Percentiles rank a stretch among this genome's conserved stretches.
Conservation (phyloP, 1,140 invertebrate species). For the Cherax destructor region DNA sequence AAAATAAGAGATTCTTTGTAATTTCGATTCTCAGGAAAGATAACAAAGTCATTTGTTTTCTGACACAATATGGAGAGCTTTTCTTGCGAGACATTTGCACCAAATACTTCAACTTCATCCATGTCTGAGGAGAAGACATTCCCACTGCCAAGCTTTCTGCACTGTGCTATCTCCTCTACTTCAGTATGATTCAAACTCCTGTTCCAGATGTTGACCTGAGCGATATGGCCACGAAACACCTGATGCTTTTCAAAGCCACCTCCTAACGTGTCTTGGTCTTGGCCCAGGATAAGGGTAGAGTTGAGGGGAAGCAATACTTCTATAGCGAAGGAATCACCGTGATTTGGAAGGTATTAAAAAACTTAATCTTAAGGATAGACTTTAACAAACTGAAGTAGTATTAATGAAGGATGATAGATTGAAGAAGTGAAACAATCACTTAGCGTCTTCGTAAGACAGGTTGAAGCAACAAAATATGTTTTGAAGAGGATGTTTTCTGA, state of each 20-base stretch:
- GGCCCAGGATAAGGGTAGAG: conserved; percentile 21
- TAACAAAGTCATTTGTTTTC: background rate
- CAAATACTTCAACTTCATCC: conserved; percentile 33
- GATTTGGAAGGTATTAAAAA: too few relatives aligned
- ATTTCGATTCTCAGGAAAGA: conserved; percentile 25
- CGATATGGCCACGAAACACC: conserved; percentile 24
- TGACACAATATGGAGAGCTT: background rate
- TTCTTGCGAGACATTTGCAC: background rate
- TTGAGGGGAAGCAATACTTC: conserved; percentile 14
- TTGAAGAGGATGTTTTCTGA: too few relatives aligned
- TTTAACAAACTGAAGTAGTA: too few relatives aligned
- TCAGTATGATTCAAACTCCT: conserved; percentile 12
- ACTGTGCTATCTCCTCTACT: conserved; percentile 16
- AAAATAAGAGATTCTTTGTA: background rate
- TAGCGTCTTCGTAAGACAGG: too few relatives aligned
- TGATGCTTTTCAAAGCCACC: conserved; percentile 27
- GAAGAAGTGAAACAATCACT: too few relatives aligned
- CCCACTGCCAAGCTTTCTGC: background rate
- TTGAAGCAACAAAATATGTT: too few relatives aligned
- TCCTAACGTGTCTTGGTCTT: conserved; percentile 28
- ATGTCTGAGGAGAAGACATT: conserved; percentile 46
- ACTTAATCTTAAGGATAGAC: too few relatives aligned
- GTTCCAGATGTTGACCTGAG: conserved; percentile 55
- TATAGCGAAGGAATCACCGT: too few relatives aligned
- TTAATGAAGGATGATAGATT: too few relatives aligned